Evolutionary conservation across 2,797 vertebrate species (phyloP), one percentile per base, ranked within the genome.

Genomic region (Urosaurus nigricauda): DNA sequence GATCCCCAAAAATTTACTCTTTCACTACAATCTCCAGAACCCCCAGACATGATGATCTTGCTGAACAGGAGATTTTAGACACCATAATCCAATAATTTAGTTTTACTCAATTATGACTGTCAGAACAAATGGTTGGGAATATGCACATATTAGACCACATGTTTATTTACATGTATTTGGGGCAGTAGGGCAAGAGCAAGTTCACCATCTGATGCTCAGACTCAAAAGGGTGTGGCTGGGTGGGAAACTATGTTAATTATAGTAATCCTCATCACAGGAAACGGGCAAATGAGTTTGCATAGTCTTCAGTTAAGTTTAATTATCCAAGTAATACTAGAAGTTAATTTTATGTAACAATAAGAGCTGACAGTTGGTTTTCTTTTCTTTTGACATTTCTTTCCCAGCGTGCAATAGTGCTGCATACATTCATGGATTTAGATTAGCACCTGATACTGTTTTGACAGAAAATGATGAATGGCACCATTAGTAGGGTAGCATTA

Each of bases 401-500:
- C 89, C 90, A 90, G 83, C 88, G 75, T 88, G 89, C 86, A 1
- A 47, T 92, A 0, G 0, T 74, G 12, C 37, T 88, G 83, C 83
- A 82, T 40, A 83, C 74, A 83, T 86, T 78, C 43, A 83, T 89
- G 86, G 85, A 79, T 89, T 84, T 87, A 93, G 89, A 94, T 93
- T 93, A 95, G 92, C 92, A 94, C 93, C 92, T 95, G 94, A 91
- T 95, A 84, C 86, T 90, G 80, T 82, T 95, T 92, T 85, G 90
- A 92, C 80, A 92, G 90, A 90, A 93, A 92, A 94, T 93, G 93
- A 94, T 94, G 91, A 93, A 95, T 94, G 82, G 56, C 93, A 88
- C 86, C 93, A 92, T 94, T 94, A 94, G 79, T 90, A 89, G 82
- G 88, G 87, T 47, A 87, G 81, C 71, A 79, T 86, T 91, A 85